Evolutionary conservation across 2,113 vertebrate genomes (phyloP).

Genomic region (Pogonocichla stellata): DNA sequence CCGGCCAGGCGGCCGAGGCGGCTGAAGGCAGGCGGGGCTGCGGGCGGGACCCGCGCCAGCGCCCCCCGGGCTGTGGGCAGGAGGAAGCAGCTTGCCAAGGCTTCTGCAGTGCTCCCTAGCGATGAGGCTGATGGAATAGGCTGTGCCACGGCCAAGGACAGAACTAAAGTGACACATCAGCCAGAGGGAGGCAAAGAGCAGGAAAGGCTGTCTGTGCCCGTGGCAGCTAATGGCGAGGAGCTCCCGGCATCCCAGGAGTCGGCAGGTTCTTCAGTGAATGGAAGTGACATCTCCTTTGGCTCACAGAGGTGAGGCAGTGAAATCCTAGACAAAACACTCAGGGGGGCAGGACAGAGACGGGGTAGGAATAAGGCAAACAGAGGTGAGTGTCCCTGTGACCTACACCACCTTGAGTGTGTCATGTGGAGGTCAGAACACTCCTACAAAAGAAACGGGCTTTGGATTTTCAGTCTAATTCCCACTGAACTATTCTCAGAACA

Average conservation of each 20-base stretch:
- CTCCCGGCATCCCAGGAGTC: slow-evolving; percentile 82
- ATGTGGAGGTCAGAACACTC: neutral
- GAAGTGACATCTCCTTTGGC: slow-evolving; percentile 77
- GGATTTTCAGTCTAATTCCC: neutral
- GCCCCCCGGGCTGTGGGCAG: neutral
- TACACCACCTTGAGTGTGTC: neutral
- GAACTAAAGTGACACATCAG: neutral
- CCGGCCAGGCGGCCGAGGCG: neutral
- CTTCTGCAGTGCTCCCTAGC: neutral
- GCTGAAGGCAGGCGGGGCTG: neutral
- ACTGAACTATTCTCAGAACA: neutral
- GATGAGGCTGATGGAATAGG: neutral
- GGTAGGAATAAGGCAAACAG: neutral
- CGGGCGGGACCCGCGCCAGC: neutral
- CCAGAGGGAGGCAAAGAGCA: neutral
- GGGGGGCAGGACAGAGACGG: neutral
- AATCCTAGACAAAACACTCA: neutral
- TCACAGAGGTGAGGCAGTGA: slow-evolving; percentile 71
- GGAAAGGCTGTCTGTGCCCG: neutral
- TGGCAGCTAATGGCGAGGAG: slow-evolving; percentile 8
- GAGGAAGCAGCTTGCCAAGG: neutral
- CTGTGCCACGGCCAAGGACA: neutral
- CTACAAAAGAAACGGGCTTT: neutral
- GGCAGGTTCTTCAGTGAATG: slow-evolving; percentile 70
- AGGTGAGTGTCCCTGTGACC: neutral